Conservation (phyloP, 2,888 invertebrate genomes). For the Sminthurides aquaticus region DNA sequence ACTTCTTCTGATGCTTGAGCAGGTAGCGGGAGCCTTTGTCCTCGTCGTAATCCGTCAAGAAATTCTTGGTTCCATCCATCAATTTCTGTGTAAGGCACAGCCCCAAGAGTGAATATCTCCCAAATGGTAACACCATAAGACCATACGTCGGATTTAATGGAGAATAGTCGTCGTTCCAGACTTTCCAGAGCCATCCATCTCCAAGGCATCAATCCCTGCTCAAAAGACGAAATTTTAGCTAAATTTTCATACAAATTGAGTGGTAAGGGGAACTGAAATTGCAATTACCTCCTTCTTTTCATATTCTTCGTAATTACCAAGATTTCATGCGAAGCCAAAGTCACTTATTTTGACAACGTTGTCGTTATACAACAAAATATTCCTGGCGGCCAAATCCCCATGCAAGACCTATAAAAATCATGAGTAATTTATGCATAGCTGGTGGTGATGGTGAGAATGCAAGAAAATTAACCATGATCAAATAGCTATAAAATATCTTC, state of each 20-base stretch:
- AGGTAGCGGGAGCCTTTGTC: no score
- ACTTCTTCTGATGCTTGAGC: no score
- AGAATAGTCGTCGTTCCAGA: constrained; percentile 1
- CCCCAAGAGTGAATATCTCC: constrained; percentile 3
- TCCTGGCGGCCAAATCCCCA: background rate
- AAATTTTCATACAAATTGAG: no score
- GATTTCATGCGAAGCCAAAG: background rate
- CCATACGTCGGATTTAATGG: constrained; percentile 3
- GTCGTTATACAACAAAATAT: background rate
- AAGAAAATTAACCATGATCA: no score
- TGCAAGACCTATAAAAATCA: background rate
- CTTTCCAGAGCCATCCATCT: constrained; percentile 2
- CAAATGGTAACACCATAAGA: background rate
- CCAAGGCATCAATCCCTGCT: constrained; percentile 2
- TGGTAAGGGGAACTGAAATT: no score
- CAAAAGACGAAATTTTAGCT: no score
- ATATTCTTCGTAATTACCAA: background rate
- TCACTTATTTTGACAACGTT: background rate
- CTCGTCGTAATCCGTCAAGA: no score
- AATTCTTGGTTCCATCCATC: no score
- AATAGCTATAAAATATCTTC: background rate
- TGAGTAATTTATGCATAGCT: no score
- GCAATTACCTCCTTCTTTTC: background rate
- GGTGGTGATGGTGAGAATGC: no score
- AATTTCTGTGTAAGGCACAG: background rate